Evolutionary conservation across 2,113 vertebrate species (phyloP), one percentile per base, ranked within the genome.

Genomic region (Salminus brasiliensis): DNA sequence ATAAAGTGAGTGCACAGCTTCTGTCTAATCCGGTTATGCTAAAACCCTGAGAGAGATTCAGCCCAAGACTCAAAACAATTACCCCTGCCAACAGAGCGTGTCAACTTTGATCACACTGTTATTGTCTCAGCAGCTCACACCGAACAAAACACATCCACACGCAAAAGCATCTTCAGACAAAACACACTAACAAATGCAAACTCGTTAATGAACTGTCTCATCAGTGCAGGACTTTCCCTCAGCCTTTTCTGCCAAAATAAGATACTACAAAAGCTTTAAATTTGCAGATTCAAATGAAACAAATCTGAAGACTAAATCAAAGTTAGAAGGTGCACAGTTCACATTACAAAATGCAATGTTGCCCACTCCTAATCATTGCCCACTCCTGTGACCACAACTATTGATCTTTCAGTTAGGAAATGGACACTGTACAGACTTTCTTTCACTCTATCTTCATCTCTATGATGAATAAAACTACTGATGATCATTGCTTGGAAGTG

Each of bases 71-170:
- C 77, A 66, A 83, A 78, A 74, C 57, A 57, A 72, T 80, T 72
- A 81, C 59, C 57, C 41, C 34, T n/a, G 49, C 79, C 78, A 59
- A 60, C 69, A 78, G 63, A 27, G 59, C 63, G 47, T 80, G 78
- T 72, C 78, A 80, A 63, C 59, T 83, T 65, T 81, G 59, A 74
- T 47, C 49, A 81, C 55, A 73, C n/a, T 66, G 78, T 67, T 76
- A 68, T 66, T 78, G 70, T 65, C 66, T 81, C 30, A 60, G 47
- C 43, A 52, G 23, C 27, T 32, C 53, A 52, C 23, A 41, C 39
- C 55, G 43, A 52, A 66, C 34, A 15, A 63, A 41, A 36, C 59
- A 30, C 47, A 55, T 45, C 23, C 47, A 55, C 45, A 80, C 47
- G 18, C 34, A 67, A 16, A 80, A 29, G 65, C 72, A 55, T 30